Percentiles rank a stretch among this genome's conserved stretches.
These are phyloP conservation scores for Clarias pachynema DNA, from an alignment of 2,797 vertebrate species.

Conservation along the genomic window DNA sequence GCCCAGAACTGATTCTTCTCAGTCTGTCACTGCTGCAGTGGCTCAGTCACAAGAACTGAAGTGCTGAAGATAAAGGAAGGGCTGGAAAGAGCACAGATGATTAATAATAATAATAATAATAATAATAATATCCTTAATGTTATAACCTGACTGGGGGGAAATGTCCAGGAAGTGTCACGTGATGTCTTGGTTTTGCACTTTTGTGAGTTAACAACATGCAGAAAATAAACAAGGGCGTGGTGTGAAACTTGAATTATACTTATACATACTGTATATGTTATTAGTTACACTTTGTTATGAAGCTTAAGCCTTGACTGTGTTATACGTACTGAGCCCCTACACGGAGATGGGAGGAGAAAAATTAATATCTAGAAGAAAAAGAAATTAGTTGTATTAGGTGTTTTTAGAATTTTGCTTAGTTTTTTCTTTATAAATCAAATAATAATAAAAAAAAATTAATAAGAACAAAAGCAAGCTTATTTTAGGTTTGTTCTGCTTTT, in stretches of 20 bases:
- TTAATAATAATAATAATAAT: background rate
- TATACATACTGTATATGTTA: too few relatives aligned
- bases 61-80: background rate
- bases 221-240: background rate
- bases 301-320: too few relatives aligned
- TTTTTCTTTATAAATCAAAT: too few relatives aligned
- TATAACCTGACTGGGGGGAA: background rate
- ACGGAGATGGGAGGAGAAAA: too few relatives aligned
- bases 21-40: background rate
- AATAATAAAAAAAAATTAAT: too few relatives aligned
- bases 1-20: background rate
- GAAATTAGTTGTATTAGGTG: too few relatives aligned
- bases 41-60: background rate
- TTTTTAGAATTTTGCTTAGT: too few relatives aligned
- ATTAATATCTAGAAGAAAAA: too few relatives aligned
- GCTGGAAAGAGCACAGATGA: background rate
- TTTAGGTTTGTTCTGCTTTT: too few relatives aligned
- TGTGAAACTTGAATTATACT: background rate
- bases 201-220: background rate
- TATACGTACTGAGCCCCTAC: too few relatives aligned
- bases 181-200: background rate
- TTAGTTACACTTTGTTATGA: too few relatives aligned
- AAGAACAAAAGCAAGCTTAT: too few relatives aligned
- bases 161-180: background rate
- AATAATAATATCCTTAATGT: background rate